Percentiles rank a stretch among this genome's conserved stretches.
Conservation (phyloP, 2,888 invertebrate genomes). For the Mythimna impura region DNA sequence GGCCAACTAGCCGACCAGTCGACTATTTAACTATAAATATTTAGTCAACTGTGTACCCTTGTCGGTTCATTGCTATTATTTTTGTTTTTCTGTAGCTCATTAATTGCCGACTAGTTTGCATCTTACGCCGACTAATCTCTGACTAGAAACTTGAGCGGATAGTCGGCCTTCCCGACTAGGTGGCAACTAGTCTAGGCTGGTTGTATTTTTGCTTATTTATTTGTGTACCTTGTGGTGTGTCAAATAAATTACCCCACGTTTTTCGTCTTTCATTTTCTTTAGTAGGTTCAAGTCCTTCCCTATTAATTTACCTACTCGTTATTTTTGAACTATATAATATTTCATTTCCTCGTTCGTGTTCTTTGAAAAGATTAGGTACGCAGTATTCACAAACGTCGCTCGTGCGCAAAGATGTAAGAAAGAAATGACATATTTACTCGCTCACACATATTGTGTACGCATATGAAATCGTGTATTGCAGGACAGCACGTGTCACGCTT, state of each 20-base stretch:
- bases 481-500: neutral
- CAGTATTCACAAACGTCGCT: constrained; percentile 2
- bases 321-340: neutral
- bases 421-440: neutral
- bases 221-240: too few species aligned
- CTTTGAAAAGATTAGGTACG: neutral
- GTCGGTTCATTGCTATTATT: neutral
- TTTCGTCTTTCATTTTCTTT: too few species aligned
- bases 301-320: neutral
- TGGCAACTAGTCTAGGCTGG: too few species aligned
- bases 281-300: too few species aligned
- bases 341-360: neutral
- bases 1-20: too few species aligned
- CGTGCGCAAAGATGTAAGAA: neutral
- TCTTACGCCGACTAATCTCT: neutral
- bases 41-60: neutral
- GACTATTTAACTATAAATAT: neutral
- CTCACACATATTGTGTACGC: neutral
- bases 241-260: too few species aligned
- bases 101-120: neutral
- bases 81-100: neutral
- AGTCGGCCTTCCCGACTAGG: neutral
- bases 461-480: too few species aligned
- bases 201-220: too few species aligned
- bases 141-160: neutral